phyloP scores from a whole-genome alignment of 1,140 invertebrate species.

The Saxidomus purpurata region DNA sequence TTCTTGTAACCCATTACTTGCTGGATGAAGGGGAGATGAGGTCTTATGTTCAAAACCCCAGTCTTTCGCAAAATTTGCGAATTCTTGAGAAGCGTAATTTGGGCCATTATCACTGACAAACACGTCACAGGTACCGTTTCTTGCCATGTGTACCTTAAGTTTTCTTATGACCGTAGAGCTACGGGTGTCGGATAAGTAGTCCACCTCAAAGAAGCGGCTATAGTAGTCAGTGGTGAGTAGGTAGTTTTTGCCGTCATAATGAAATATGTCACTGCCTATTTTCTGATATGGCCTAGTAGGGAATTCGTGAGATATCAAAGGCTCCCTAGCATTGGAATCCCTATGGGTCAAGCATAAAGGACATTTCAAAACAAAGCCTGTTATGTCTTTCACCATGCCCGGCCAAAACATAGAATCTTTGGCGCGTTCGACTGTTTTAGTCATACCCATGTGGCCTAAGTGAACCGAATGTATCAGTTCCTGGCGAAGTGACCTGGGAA shows the following conservation, averaged over 20 bases:
- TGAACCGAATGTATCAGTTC: too few species aligned
- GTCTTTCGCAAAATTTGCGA: not conserved
- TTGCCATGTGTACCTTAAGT: not conserved
- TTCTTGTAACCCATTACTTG: not conserved
- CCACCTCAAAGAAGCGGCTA: not conserved
- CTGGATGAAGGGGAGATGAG: not conserved
- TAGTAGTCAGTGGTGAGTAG: not conserved
- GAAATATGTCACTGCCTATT: not conserved
- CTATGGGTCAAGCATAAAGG: too few species aligned
- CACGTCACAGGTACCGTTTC: not conserved
- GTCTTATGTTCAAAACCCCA: constrained; percentile 1
- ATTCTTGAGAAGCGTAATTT: not conserved
- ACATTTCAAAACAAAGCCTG: too few species aligned
- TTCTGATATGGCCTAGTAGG: constrained; percentile 1
- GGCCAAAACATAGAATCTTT: too few species aligned
- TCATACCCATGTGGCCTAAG: too few species aligned
- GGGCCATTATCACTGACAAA: constrained; percentile 14
- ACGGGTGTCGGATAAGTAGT: not conserved
- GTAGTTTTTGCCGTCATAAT: not conserved
- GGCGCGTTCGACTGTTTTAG: too few species aligned
- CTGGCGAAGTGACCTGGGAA: too few species aligned
- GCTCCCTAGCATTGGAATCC: too few species aligned
- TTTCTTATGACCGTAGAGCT: not conserved
- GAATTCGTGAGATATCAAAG: constrained; percentile 13
- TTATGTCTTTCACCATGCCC: too few species aligned